Conservation (phyloP, 1,140 invertebrate genomes). For the Dendroctonus valens region DNA sequence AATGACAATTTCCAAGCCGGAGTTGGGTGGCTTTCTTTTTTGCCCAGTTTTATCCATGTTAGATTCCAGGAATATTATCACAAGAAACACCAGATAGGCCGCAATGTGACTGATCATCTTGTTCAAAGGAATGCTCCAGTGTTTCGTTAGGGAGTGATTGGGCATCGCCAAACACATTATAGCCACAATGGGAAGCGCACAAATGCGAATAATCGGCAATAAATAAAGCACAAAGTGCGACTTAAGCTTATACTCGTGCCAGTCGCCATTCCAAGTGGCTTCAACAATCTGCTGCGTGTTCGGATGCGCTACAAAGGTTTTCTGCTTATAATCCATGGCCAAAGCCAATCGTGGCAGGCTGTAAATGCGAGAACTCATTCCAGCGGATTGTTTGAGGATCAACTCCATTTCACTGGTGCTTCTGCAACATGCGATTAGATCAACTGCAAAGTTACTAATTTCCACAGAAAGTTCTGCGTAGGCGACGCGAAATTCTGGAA, state of each 20-base stretch:
- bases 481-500: slow-evolving; percentile 58
- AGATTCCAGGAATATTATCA: slow-evolving; percentile 59
- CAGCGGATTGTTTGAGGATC: slow-evolving; percentile 57
- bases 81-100: slow-evolving; percentile 63
- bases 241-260: slow-evolving; percentile 57
- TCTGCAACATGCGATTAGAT: slow-evolving; percentile 62
- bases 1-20: slow-evolving; percentile 53
- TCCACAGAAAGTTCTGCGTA: slow-evolving; percentile 59
- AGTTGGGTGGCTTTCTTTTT: slow-evolving; percentile 56
- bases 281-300: slow-evolving; percentile 65
- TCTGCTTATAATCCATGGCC: slow-evolving; percentile 71
- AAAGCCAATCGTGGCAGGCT: slow-evolving; percentile 63
- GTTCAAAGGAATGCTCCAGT: slow-evolving; percentile 57
- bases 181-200: slow-evolving; percentile 53
- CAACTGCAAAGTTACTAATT: slow-evolving; percentile 62
- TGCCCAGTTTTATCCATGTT: slow-evolving; percentile 56
- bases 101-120: slow-evolving; percentile 60
- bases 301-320: slow-evolving; percentile 72
- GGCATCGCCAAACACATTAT: slow-evolving; percentile 51
- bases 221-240: slow-evolving; percentile 43
- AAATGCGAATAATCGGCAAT: slow-evolving; percentile 49
- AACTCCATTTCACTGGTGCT: slow-evolving; percentile 67
- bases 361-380: slow-evolving; percentile 49
- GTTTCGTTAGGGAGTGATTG: slow-evolving; percentile 48
- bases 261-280: slow-evolving; percentile 55